Evolutionary conservation across 2,888 invertebrate genomes (phyloP), one percentile per base, ranked within the genome.

Genomic region (Ennomos quercinarius): DNA sequence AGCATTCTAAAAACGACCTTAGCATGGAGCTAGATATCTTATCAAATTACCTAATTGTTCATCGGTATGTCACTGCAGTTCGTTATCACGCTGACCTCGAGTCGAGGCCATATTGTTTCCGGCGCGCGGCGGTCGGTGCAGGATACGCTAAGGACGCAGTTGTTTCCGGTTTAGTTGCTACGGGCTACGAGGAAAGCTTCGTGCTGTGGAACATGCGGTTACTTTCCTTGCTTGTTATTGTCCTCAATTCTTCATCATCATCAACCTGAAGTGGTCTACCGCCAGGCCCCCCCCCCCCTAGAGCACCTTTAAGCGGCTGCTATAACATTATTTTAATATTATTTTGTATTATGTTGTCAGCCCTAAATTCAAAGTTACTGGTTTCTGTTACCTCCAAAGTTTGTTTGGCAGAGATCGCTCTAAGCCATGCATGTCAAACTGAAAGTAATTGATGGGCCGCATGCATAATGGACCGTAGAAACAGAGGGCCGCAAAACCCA

Each of bases 11-110:
- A 10, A n/a, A 11, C 11, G 41, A 6, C 27, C 49, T 36, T 42
- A 10, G 36, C 5, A 1, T 4, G 8, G 51, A 46, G 27, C 36
- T 12, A 34, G 43, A 10, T 6, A 38, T 43, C 17, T 48, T 38
- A 43, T 42, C 55, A 38, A 43, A 38, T 53, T 48, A 43, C 36
- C 38, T 38, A 38, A 48, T 43, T 42, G 41, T 55, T n/a, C 37
- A 17, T 40, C 6, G 38, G 42, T 27, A 47, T 47, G 13, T 1
- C 34, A 46, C 11, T 12, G 49, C 49, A 41, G 10, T 1, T 27
- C 11, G 55, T 48, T 55, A 55, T 55, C 55, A 43, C 47, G 1
- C 1, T 8, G 37, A 37, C 54, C 47, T 54, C 37, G 45, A 11
- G 11, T 6, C 50, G 45, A 45, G 50, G 49, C n/a, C 49, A 10